Percentiles rank a stretch among this genome's conserved stretches.
Conservation (phyloP, 2,888 invertebrate species). For the Drosophila stalkeri region DNA sequence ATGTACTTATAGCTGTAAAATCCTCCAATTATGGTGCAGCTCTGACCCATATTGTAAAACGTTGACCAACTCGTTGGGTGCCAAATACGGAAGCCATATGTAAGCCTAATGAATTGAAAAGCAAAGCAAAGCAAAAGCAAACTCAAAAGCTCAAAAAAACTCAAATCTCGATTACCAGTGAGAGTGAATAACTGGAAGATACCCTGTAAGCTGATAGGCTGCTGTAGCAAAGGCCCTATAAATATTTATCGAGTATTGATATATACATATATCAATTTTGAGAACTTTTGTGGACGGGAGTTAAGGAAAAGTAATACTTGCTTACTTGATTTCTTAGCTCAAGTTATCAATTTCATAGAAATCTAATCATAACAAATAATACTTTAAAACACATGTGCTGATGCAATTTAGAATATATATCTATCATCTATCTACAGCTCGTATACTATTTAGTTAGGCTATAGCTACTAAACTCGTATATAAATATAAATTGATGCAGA, state of each 20-base stretch:
- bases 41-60: slow-evolving; percentile 53
- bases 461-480: neutral
- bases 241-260: too few species aligned
- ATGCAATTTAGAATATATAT: neutral
- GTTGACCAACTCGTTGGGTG: slow-evolving; percentile 45
- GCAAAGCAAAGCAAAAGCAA: slow-evolving; percentile 33
- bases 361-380: too few species aligned
- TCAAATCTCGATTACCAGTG: slow-evolving; percentile 21
- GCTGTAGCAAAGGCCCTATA: neutral
- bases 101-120: slow-evolving; percentile 79
- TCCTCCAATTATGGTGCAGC: slow-evolving; percentile 21
- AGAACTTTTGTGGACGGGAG: neutral
- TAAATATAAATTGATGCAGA: neutral
- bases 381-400: too few species aligned
- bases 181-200: neutral
- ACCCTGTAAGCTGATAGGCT: neutral
- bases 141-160: slow-evolving; percentile 25
- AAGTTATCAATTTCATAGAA: too few species aligned
- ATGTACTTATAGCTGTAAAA: slow-evolving; percentile 48
- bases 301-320: neutral
- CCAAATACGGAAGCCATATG: slow-evolving; percentile 79
- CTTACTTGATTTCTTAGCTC: too few species aligned
- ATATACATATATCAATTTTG: neutral
- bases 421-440: neutral
- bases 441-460: neutral